A percentile compares a stretch with the other conserved stretches of the same genome.
These are phyloP conservation scores for Sycophaga agraensis DNA, from an alignment of 1,140 invertebrate species.

Conservation along the genomic window DNA sequence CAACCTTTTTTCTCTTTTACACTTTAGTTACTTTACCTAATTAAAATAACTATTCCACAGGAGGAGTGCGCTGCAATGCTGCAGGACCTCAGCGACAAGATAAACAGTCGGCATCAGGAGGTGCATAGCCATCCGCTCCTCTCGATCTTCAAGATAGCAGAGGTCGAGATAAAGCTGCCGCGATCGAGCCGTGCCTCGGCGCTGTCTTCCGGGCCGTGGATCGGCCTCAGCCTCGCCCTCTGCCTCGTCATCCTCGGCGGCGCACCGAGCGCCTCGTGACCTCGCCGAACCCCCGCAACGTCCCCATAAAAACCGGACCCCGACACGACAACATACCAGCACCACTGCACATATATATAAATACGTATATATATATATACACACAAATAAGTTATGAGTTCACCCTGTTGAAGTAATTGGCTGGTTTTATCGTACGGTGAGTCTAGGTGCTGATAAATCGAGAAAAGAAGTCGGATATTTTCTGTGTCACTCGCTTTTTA, in stretches of 20 bases:
- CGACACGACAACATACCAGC: background rate
- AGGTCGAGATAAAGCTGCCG: conserved; percentile 72
- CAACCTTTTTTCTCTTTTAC: too few relatives aligned
- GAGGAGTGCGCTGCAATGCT: conserved; percentile 80
- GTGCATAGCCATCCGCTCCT: conserved; percentile 82
- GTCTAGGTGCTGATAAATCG: too few relatives aligned
- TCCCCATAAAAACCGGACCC: too few relatives aligned
- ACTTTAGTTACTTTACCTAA: too few relatives aligned
- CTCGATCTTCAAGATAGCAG: conserved; percentile 89
- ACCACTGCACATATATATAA: background rate
- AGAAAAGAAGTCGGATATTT: too few relatives aligned
- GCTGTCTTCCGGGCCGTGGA: conserved; percentile 22
- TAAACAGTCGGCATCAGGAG: conserved; percentile 80
- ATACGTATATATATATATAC: too few relatives aligned
- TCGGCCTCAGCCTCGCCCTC: conserved; percentile 30
- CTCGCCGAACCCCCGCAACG: too few relatives aligned
- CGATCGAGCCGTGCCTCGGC: conserved; percentile 42
- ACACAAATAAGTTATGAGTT: too few relatives aligned
- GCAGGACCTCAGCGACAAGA: conserved; percentile 77
- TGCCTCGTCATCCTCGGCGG: conserved; percentile 24
- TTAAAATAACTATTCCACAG: conserved; percentile 66
- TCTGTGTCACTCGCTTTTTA: too few relatives aligned
- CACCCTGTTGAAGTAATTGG: too few relatives aligned
- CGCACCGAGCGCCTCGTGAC: conserved; percentile 41
- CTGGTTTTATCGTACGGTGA: too few relatives aligned